Percentiles rank a stretch among this genome's conserved stretches.
phyloP scores from a whole-genome alignment of 1,140 invertebrate genomes.

The Coelopa frigida region DNA sequence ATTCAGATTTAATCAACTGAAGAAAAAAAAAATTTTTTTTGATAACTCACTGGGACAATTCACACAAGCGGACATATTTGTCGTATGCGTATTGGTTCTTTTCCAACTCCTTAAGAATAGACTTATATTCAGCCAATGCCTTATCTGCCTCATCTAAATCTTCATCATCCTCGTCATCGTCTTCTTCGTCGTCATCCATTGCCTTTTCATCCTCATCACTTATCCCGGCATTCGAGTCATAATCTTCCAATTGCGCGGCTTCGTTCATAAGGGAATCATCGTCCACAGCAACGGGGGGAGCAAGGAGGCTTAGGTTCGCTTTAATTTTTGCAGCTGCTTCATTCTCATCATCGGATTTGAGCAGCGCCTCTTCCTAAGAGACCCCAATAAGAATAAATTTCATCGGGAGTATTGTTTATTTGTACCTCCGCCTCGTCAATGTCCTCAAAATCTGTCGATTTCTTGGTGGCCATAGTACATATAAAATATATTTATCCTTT shows the following conservation, averaged over 20 bases:
- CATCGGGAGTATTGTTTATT: background rate
- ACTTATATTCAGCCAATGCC: constrained; percentile 8
- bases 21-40: background rate
- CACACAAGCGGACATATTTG: constrained; percentile 15
- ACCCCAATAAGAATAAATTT: background rate
- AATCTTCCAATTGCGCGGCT: background rate
- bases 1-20: background rate
- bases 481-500: background rate
- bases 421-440: constrained; percentile 17
- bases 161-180: constrained; percentile 11
- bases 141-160: constrained; percentile 4
- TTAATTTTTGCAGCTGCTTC: constrained; percentile 4
- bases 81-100: constrained; percentile 15
- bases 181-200: background rate
- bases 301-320: constrained; percentile 1
- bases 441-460: constrained; percentile 6
- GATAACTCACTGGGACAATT: constrained; percentile 14
- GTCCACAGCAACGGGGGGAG: background rate
- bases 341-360: constrained; percentile 17
- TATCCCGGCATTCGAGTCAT: background rate
- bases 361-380: constrained; percentile 15
- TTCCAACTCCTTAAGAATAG: constrained; percentile 9
- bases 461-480: background rate
- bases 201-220: constrained; percentile 5
- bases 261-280: constrained; percentile 16